These are phyloP conservation scores for Peromyscus polionotus DNA, from an alignment of 2,113 vertebrate genomes.

Conservation along the genomic window DNA sequence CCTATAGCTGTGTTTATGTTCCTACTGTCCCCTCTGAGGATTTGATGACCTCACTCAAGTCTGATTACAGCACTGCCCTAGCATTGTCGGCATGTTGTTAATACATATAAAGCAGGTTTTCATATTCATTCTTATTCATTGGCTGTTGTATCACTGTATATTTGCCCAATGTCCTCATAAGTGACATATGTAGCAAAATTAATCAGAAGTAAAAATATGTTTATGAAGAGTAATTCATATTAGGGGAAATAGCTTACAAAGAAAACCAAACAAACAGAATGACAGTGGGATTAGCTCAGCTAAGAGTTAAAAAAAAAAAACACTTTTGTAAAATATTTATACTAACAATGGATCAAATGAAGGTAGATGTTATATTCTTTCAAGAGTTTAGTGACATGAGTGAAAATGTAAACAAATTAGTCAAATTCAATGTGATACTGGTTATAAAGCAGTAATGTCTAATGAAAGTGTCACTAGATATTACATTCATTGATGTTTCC, in stretches of 20 bases:
- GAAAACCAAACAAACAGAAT: not conserved
- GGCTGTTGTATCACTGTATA: not conserved
- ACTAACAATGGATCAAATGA: not conserved
- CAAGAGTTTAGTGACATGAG: not conserved
- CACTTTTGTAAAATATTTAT: constrained; percentile 13
- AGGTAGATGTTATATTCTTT: not conserved
- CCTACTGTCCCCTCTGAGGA: not conserved
- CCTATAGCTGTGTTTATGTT: not conserved
- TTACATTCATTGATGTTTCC: not conserved
- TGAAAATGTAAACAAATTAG: not conserved
- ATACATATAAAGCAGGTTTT: not conserved
- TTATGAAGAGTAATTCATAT: not conserved
- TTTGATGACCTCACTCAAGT: no score
- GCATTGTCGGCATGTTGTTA: not conserved
- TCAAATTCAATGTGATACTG: not conserved
- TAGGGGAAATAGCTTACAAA: not conserved
- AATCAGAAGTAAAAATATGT: not conserved
- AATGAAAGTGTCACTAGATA: constrained; percentile 29
- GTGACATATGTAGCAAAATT: not conserved
- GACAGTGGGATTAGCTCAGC: not conserved
- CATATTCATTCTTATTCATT: not conserved
- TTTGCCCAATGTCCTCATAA: not conserved
- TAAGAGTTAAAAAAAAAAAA: not conserved
- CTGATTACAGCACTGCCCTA: not conserved
- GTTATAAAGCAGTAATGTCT: not conserved